phyloP scores from a whole-genome alignment of 2,797 vertebrate genomes.

The Steatocranus sp. region DNA sequence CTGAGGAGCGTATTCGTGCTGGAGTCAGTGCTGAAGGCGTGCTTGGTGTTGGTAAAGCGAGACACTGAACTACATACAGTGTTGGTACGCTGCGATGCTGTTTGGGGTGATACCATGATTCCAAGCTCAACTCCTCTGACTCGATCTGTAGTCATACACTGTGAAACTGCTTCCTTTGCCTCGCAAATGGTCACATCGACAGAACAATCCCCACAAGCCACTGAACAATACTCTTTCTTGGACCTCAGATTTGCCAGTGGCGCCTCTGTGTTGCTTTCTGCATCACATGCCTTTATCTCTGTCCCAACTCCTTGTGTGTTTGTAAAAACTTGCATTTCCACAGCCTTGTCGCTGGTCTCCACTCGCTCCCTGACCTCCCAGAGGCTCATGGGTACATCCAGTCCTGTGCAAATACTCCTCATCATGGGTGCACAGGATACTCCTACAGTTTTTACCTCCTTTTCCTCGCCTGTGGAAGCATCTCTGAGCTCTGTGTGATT shows the following conservation, averaged over 20 bases:
- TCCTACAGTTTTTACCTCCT: slow-evolving; percentile 61
- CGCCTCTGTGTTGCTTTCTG: slow-evolving; percentile 77
- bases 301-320: slow-evolving; percentile 73
- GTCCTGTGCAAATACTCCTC: slow-evolving; percentile 67
- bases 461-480: slow-evolving; percentile 67
- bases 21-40: slow-evolving; percentile 68
- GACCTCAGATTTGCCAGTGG: not conserved
- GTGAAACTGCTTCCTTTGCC: slow-evolving; percentile 72
- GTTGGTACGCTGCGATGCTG: slow-evolving; percentile 77
- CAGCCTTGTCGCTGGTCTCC: slow-evolving; percentile 74
- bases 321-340: slow-evolving; percentile 63
- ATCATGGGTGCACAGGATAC: slow-evolving; percentile 71
- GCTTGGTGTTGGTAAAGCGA: slow-evolving; percentile 80
- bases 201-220: slow-evolving; percentile 83
- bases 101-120: slow-evolving; percentile 78
- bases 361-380: slow-evolving; percentile 83
- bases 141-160: slow-evolving; percentile 73
- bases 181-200: slow-evolving; percentile 68
- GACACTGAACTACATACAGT: slow-evolving; percentile 72
- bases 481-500: slow-evolving; percentile 71
- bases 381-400: slow-evolving; percentile 77
- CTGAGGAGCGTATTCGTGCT: slow-evolving; percentile 80
- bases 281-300: slow-evolving; percentile 68
- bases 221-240: slow-evolving; percentile 60
- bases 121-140: slow-evolving; percentile 69